Percentiles rank a stretch among this genome's conserved stretches.
These are phyloP conservation scores for Halcyon senegalensis DNA, from an alignment of 2,113 vertebrate species.

Conservation along the genomic window DNA sequence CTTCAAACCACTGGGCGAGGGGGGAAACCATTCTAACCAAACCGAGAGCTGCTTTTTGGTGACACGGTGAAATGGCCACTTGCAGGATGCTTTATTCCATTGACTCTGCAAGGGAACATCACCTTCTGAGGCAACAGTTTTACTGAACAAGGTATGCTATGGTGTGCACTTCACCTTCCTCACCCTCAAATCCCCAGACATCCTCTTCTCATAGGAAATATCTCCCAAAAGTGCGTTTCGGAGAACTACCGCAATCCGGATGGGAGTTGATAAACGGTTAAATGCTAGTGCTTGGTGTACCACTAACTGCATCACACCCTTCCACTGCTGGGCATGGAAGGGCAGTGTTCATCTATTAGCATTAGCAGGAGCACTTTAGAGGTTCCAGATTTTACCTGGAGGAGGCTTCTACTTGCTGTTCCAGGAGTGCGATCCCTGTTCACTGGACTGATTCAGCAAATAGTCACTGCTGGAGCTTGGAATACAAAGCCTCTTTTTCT, in stretches of 20 bases:
- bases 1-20: conserved; percentile 67
- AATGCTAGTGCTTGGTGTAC: conserved; percentile 23
- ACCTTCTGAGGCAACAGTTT: not conserved
- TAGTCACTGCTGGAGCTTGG: not conserved
- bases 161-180: conserved; percentile 42
- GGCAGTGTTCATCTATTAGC: not conserved
- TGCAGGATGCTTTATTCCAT: conserved; percentile 42
- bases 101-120: conserved; percentile 16
- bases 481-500: not conserved
- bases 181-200: not conserved
- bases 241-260: not conserved
- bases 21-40: not conserved
- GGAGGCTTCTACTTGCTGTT: not conserved
- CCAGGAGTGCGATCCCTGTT: not conserved
- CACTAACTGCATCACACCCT: not conserved
- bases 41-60: conserved; percentile 19
- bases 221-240: conserved; percentile 58
- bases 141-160: conserved; percentile 17
- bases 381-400: conserved; percentile 29
- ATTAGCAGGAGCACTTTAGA: conserved; percentile 62
- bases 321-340: conserved; percentile 69
- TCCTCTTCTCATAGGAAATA: conserved; percentile 48
- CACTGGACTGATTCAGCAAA: not conserved
- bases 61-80: not conserved
- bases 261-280: conserved; percentile 6